Evolutionary conservation across 2,113 vertebrate genomes (phyloP), one percentile per base, ranked within the genome.

Genomic region (Tyto alba): DNA sequence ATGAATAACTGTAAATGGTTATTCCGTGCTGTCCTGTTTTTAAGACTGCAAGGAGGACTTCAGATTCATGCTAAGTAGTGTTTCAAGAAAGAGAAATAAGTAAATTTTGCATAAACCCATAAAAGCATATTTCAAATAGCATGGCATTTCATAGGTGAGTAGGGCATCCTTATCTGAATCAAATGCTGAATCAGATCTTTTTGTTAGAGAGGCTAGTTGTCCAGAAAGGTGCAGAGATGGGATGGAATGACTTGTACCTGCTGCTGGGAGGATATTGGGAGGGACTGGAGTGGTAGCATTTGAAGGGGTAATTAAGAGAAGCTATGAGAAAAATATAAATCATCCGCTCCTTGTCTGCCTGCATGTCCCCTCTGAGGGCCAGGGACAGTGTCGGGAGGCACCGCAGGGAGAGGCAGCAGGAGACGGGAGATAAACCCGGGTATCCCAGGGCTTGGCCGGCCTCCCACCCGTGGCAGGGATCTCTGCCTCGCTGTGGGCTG

Each of bases 201-300:
- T 11, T 7, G 7, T 18, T 41, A 34, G 3, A 7, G 38, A 40
- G n/a, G 17, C 5, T 38, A 22, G 4, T 32, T 38, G 32, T 11
- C 23, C 25, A 53, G 67, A 22, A 45, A 7, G 21, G 43, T 8
- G 7, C 25, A 34, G 25, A 27, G 43, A 6, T 21, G 38, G 32
- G 62, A 64, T 30, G 43, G 27, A n/a, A 32, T 6, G 47, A 18
- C 7, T 25, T 43, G 45, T 30, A 7, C 2, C 0, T 18, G 43
- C 18, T 38, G 12, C 3, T 45, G 48, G 48, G 17, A 55, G 40
- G 32, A 10, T 4, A 5, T 25, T 7, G 4, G 50, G 17, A 64
- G 29, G 48, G 47, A 48, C 16, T 11, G 45, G 16, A 7, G 5
- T 8, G 32, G 38, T 8, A 47, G 16, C 22, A 8, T 47, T 52